Conservation (phyloP, 1,140 invertebrate species). For the Colletes gigas region DNA sequence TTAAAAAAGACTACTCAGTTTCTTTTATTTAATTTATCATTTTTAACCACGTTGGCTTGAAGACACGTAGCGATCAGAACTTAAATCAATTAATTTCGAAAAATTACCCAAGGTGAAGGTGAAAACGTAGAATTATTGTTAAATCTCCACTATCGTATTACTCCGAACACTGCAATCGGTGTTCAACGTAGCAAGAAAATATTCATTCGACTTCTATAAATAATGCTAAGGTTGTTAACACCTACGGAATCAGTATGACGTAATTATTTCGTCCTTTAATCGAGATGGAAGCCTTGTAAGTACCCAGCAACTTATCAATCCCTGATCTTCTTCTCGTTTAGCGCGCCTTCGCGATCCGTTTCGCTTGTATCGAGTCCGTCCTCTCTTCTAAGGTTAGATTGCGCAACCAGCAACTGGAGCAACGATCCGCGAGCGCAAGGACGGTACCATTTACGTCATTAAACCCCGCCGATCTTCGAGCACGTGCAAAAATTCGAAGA, state of each 20-base stretch:
- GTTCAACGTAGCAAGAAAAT: no score
- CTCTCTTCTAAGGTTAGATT: slow-evolving; percentile 73
- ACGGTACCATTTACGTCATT: slow-evolving; percentile 66
- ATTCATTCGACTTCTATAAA: no score
- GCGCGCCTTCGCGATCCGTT: slow-evolving; percentile 17
- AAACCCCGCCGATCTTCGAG: slow-evolving; percentile 27
- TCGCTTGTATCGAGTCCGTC: slow-evolving; percentile 53
- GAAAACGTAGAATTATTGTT: no score
- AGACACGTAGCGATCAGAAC: no score
- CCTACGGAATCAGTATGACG: background rate
- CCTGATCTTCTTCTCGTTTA: slow-evolving; percentile 13
- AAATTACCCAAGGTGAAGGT: no score
- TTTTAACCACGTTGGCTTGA: no score
- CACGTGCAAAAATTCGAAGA: background rate
- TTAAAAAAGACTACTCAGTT: no score
- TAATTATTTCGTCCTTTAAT: background rate
- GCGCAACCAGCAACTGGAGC: slow-evolving; percentile 70
- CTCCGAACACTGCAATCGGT: no score
- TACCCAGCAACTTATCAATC: background rate
- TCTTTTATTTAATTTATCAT: no score
- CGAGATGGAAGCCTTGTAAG: background rate
- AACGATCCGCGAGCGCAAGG: slow-evolving; percentile 68
- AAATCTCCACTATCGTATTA: no score
- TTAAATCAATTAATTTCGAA: no score
- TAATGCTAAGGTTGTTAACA: background rate